These are phyloP conservation scores for Delphinus delphis DNA, from an alignment of 2,113 vertebrate genomes.

Conservation along the genomic window DNA sequence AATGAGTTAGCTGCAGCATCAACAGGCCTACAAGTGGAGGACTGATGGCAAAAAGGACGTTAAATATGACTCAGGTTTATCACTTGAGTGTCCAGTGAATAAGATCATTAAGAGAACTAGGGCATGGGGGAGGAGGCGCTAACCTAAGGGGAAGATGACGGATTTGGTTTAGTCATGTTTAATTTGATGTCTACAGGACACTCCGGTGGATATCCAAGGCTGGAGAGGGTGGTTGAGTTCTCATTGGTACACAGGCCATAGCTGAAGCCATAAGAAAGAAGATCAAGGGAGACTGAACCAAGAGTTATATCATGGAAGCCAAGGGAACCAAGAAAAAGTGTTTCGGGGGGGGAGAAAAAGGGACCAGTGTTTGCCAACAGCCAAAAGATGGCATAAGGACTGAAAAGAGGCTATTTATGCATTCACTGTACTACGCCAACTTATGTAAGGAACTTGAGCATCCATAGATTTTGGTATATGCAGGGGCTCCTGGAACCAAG, in stretches of 20 bases:
- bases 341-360: neutral
- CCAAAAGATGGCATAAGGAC: neutral
- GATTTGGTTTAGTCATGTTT: neutral
- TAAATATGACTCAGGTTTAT: conserved; percentile 22
- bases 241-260: neutral
- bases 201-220: neutral
- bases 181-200: neutral
- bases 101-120: conserved; percentile 6
- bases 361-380: neutral
- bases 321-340: neutral
- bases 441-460: neutral
- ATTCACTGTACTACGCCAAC: neutral
- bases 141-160: neutral
- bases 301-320: neutral
- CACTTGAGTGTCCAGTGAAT: neutral
- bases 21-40: neutral
- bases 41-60: conserved; percentile 17
- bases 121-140: neutral
- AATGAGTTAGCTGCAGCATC: neutral
- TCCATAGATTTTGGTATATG: neutral
- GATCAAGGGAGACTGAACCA: neutral
- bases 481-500: neutral
- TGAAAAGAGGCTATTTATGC: neutral
- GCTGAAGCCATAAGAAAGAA: neutral
- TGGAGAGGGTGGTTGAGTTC: neutral